Evolutionary conservation across 2,113 vertebrate genomes (phyloP), one percentile per base, ranked within the genome.

Genomic region (Percopsis transmontana): DNA sequence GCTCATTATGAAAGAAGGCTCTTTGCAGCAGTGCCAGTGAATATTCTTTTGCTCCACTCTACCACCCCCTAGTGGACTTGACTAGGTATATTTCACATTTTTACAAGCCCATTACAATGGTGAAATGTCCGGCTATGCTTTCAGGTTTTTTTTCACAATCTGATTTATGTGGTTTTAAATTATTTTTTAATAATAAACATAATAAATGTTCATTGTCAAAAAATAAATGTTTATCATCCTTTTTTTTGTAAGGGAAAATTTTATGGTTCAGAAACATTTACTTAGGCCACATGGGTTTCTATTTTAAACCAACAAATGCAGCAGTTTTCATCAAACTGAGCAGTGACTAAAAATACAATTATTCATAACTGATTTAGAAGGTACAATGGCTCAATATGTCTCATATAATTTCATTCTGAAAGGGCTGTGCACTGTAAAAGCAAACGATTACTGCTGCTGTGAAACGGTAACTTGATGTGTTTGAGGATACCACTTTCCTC

Each of bases 31-130:
- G 13, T 44, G 48, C 51, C 27, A 45, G 51, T 23, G 47, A 38
- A 42, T 24, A 82, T 40, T 51, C 47, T 86, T 88, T 82, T 62
- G 66, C 74, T 86, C 72, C 67, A 77, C 89, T 89, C 76, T 87
- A 75, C 66, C 76, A 47, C 81, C 88, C 83, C 75, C 92, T 83
- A 72, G 83, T 91, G 92, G 81, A 74, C 20, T 23, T 44, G 23
- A 9, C 6, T 1, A 19, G 14, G 24, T 16, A 78, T 44, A 7
- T 53, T n/a, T 23, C 18, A n/a, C 18, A 50, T n/a, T 21, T 50
- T 50, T 13, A 23, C 14, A 51, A n/a, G 47, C 15, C n/a, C 18
- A 7, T n/a, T n/a, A 19, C 15, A 47, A 1, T 47, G 45, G 45
- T 47, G 3, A n/a, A n/a, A 5, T 47, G n/a, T 47, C 45, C 15